Conservation (phyloP, 2,113 vertebrate species). For the Ranitomeya variabilis region DNA sequence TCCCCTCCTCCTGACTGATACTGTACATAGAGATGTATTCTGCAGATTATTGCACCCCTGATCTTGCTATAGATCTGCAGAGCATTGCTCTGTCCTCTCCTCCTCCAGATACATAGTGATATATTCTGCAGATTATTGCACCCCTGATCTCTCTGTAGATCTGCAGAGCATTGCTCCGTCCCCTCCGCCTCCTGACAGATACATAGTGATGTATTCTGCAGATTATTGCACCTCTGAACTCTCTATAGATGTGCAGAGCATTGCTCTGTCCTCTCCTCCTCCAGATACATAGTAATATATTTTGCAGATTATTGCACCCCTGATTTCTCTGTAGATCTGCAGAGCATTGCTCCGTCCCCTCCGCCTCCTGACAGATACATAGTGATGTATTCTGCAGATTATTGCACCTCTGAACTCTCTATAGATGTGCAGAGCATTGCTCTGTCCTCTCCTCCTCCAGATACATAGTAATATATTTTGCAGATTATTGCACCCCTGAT, state of each 20-base stretch:
- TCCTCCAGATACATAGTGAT: not conserved
- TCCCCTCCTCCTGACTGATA: no score
- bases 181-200: not conserved
- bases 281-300: no score
- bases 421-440: not conserved
- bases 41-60: no score
- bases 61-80: not conserved
- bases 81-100: conserved; percentile 73
- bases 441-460: not conserved
- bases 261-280: no score
- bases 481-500: not conserved
- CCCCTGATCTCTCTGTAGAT: no score
- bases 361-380: conserved; percentile 59
- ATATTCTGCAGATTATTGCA: not conserved
- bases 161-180: not conserved
- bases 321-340: not conserved
- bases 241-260: no score
- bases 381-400: not conserved
- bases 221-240: no score
- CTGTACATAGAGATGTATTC: no score
- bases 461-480: not conserved
- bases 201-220: no score
- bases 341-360: conserved; percentile 69
- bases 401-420: not conserved
- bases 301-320: no score